Base-by-base conservation (phyloP, 2,888 invertebrate species). In the Phaonia tiefii region DNA sequence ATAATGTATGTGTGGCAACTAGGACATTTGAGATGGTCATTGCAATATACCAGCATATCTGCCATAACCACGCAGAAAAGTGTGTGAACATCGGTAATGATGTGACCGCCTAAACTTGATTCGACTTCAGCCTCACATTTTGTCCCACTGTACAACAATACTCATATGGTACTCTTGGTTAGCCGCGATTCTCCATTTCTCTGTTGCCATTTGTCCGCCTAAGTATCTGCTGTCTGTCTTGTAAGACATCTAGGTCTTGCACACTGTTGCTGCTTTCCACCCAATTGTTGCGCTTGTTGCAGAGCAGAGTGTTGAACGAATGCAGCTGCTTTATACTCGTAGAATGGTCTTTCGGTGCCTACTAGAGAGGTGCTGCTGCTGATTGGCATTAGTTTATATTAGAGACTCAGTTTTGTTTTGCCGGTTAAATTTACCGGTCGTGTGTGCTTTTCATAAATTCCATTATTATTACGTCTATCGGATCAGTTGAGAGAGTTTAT, bases 341-440 rank as follows among this genome's bases (percentile, higher is more conserved):
- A n/a, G n/a, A n/a, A n/a, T n/a, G n/a, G n/a, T n/a, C 31, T 60
- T 67, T 54, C 25, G 10, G 22, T 58, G 65, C 31, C 65, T 56
- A 20, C 56, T 44, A 56, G 51, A 60, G 72, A 60, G 72, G 54
- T 51, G 63, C 65, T 31, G 31, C 31, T 66, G 67, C 8, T 54
- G 51, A 44, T 74, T 69, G 67, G 22, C 58, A 65, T 73, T 76
- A 51, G 51, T 60, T 79, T 82, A 13, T 66, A 65, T 60, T 25
- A 70, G 42, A 70, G 42, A 39, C 37, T 79, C 67, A 82, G 82
- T 82, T 79, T 74, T 67, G 73, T 42, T 79, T 76, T 26, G 76
- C 82, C 82, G 82, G 82, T 56, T 79, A 71, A 10, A 74, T 82
- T 76, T 76, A 72, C 75, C 71, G 79, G 82, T 82, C 71, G 82